Evolutionary conservation across 2,113 vertebrate species (phyloP), one percentile per base, ranked within the genome.

Genomic region (Azemiops feae): DNA sequence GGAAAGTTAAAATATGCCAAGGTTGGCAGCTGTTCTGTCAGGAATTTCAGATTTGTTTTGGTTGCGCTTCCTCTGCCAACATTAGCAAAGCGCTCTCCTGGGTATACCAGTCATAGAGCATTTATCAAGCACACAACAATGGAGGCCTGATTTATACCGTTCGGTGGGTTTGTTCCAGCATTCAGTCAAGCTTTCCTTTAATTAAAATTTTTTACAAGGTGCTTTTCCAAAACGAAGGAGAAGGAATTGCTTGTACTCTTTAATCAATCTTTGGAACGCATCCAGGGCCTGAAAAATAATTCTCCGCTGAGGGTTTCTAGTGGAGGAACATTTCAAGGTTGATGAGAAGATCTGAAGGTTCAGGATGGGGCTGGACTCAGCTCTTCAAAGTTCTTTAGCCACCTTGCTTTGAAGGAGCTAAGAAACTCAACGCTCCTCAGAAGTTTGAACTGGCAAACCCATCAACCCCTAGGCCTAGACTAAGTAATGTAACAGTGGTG

Each of bases 81-180:
- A 0, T 74, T 81, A 92, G 89, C 93, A 12, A 1, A 4, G 45
- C 27, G 89, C 89, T 89, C 39, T 1, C 12, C 52, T 1, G 93
- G 91, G 89, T 95, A 89, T 87, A 92, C 64, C 87, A 43, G 85
- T 87, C 93, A 86, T 47, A 94, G 69, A 18, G 69, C 92, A 39
- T 94, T 94, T 93, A 88, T 95, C 52, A 23, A 34, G 14, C 11
- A 91, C 93, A 69, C 27, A 92, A 89, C 30, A 88, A 89, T 88
- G 88, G 64, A 93, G 87, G 8, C 47, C 55, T 93, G 87, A 94
- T 93, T 91, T 93, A 93, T n/a, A 58, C 47, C 6, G 8, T 52
- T 93, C 1, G 43, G 25, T 85, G 25, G 30, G 64, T 50, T 43
- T 58, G 69, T 45, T 22, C 60, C 55, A 34, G 25, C 43, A 8